Evolutionary conservation across 2,113 vertebrate genomes (phyloP), one percentile per base, ranked within the genome.

Genomic region (Aegotheles bennettii): DNA sequence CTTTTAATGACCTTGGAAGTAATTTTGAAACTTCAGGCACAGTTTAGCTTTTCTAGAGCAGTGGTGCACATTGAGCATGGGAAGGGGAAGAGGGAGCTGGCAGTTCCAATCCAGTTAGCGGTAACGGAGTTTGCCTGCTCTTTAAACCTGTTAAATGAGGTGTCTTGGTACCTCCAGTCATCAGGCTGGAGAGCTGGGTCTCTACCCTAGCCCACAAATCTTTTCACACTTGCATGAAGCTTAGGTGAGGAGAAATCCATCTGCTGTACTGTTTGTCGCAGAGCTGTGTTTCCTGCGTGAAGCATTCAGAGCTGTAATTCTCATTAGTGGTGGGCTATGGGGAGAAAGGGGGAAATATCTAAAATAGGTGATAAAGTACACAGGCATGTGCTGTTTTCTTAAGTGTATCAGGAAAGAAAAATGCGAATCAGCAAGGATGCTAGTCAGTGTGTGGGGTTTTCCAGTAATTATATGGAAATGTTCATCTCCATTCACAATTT

Each of bases 351-450:
- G 94, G 79, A 85, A 93, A 20, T 26, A 84, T 33, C 73, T 89
- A 11, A 78, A 85, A 7, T 36, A 85, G 65, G 26, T 70, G 43
- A 57, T n/a, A 63, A 75, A 69, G 57, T 29, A 20, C 75, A 25
- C 40, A 63, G 92, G 73, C 95, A 59, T 92, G 63, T 76, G 86
- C 71, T 94, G 84, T 86, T 93, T 80, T 83, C 73, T 84, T 56
- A 26, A 87, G 82, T 25, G 51, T 51, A 81, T 86, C 74, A 36
- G 36, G 67, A 57, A 82, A 63, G 70, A 93, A 97, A 97, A 93
- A 92, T 57, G 76, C 96, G 69, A 91, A 42, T 95, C 79, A 43
- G 59, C 64, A 63, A 85, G 56, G 61, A 31, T 85, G 36, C 45
- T 33, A 91, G 68, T 53, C 60, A 36, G 76, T 29, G 25, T 84